Evolutionary conservation across 1,140 invertebrate species (phyloP).

Genomic region (Drosophila quadrilineata): DNA sequence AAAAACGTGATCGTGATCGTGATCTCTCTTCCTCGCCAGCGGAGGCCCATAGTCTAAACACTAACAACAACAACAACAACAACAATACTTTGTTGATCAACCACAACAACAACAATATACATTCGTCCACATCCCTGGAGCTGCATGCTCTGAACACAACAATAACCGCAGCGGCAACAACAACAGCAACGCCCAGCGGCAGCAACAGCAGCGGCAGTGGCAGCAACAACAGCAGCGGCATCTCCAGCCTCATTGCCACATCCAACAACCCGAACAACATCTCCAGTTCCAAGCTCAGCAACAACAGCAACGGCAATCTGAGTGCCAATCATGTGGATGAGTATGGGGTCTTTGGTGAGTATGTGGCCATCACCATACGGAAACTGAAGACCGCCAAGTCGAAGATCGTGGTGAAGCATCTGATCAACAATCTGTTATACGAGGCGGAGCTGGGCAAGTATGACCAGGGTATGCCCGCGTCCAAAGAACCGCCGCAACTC

Average conservation of each 20-base stretch:
- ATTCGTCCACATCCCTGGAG: conserved; percentile 40
- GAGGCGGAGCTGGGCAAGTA: conserved; percentile 78
- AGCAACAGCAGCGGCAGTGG: conserved; percentile 40
- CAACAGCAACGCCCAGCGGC: conserved; percentile 35
- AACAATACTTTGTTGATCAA: conserved; percentile 19
- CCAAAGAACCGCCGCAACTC: conserved; percentile 75
- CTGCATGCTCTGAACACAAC: background rate
- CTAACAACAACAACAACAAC: conserved; percentile 24
- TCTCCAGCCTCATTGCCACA: conserved; percentile 28
- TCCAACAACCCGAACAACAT: conserved; percentile 29
- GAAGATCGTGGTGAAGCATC: conserved; percentile 75
- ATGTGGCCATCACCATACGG: conserved; percentile 78
- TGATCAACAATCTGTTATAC: conserved; percentile 76
- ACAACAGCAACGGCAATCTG: background rate
- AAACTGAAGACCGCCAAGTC: conserved; percentile 76
- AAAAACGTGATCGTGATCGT: conserved; percentile 77
- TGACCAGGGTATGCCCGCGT: conserved; percentile 75
- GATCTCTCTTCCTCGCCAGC: conserved; percentile 65
- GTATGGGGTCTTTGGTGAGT: conserved; percentile 76
- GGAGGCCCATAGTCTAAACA: conserved; percentile 15
- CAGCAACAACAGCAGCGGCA: conserved; percentile 41
- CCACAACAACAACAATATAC: conserved; percentile 18
- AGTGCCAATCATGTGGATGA: conserved; percentile 65
- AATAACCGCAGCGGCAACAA: conserved; percentile 9
- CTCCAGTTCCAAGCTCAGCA: background rate